Evolutionary conservation across 2,888 invertebrate genomes (phyloP), one percentile per base, ranked within the genome.

Genomic region (Netelia virgata): DNA sequence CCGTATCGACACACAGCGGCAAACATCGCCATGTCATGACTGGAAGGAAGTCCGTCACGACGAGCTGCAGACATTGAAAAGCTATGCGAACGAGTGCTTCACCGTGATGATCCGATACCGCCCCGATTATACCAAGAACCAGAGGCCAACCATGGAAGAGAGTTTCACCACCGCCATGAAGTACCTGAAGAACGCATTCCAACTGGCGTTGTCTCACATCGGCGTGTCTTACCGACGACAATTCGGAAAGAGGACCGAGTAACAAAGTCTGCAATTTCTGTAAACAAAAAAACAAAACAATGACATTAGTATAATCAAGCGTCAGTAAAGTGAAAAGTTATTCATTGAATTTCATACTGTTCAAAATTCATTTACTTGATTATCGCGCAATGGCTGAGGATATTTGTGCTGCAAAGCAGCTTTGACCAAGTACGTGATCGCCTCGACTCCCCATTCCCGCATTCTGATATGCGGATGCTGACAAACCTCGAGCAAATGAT

Each of bases 401-500:
- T 98, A 97, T 92, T 97, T 97, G 92, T 97, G 97, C 88, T 97
- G 97, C 87, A 99, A 95, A 1, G 99, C 98, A 0, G 98, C 97
- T 93, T 97, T 98, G 0, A 99, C 98, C 66, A 99, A 94, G 92
- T 98, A 98, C 0, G 99, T 99, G 75, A 99, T 96, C 0, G 99
- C 98, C 94, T 99, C 98, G 0, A 99, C 98, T 0, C 99, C 99
- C 99, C 99, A 99, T 93, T 98, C 98, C 53, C 99, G 95, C 98
- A 99, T 98, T 86, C 98, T 95, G 87, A 98, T 97, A 91, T 98
- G 98, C 0, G 98, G 98, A 94, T 99, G 99, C 92, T 98, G 98
- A 91, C 98, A 98, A 83, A 98, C 98, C 94, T 99, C 98, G 64
- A 99, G 94, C n/a, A 99, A 95, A 94, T 99, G 99, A 93, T 98